These are phyloP conservation scores for Phalacrocorax aristotelis DNA, from an alignment of 2,113 vertebrate species.

Conservation along the genomic window DNA sequence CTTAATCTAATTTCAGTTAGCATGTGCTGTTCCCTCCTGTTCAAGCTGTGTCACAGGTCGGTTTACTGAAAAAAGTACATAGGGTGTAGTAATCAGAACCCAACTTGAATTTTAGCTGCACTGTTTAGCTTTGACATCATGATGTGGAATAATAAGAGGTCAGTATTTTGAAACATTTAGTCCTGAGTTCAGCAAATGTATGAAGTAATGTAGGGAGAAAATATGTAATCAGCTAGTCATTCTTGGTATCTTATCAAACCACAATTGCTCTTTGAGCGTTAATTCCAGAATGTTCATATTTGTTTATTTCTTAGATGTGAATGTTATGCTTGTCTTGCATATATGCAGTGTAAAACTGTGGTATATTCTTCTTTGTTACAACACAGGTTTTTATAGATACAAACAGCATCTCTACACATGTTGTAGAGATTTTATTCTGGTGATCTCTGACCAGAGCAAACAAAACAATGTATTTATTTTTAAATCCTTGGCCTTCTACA, in stretches of 20 bases:
- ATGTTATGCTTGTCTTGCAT: neutral
- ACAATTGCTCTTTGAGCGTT: neutral
- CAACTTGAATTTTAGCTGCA: neutral
- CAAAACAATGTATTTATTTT: neutral
- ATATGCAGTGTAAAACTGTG: neutral
- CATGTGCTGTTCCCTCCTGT: neutral
- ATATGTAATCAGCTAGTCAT: neutral
- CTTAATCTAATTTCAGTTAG: neutral
- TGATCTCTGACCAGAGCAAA: neutral
- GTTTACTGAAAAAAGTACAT: neutral
- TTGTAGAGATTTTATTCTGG: neutral
- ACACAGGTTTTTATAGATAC: neutral
- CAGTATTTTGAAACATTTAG: neutral
- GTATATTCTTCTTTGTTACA: neutral
- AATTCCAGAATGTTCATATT: neutral
- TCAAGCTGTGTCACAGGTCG: neutral
- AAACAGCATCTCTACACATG: neutral
- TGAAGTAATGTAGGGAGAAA: neutral
- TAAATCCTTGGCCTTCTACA: neutral
- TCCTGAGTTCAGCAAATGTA: neutral
- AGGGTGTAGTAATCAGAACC: neutral
- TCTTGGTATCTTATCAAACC: neutral
- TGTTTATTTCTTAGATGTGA: neutral
- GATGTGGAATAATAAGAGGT: neutral
- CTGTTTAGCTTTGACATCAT: neutral